Evolutionary conservation across 2,797 vertebrate genomes (phyloP), one percentile per base, ranked within the genome.

Genomic region (Pygocentrus nattereri): DNA sequence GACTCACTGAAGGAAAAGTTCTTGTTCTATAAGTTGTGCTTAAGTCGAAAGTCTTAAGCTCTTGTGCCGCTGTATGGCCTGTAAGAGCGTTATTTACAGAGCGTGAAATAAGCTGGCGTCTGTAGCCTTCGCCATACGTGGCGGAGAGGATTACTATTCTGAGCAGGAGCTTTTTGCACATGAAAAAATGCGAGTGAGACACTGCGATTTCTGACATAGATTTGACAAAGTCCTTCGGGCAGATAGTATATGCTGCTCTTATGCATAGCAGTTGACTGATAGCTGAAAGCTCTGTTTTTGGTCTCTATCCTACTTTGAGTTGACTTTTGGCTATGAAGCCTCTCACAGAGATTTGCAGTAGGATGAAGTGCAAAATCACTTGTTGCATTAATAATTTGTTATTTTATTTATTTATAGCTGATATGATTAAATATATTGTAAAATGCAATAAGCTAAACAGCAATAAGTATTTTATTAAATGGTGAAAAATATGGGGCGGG

Each of bases 41-140:
- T 54, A 34, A 19, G 47, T 72, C 27, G 44, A 3, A 58, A 68
- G 15, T 58, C 75, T 59, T 25, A 38, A 54, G 52, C 50, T 23
- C 38, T 31, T 54, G 13, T 44, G 38, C 27, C 72, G 61, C 44
- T 27, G 52, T 31, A 50, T 30, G n/a, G 38, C 70, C 68, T 72
- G 70, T 65, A 65, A 65, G 34, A 31, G 21, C 15, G 61, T 67
- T 82, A 59, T 68, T 73, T 78, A 56, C 23, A 18, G 16, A 68
- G 52, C 10, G 10, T 83, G 62, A 83, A 82, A 82, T 78, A 58
- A 62, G 71, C 62, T 78, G 61, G 15, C 62, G 23, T 50, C 12
- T 62, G 71, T 68, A 49, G n/a, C 38, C 27, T 23, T 34, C 38
- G 19, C 70, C 73, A 23, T 52, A 54, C 7, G 50, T 56, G 70